Evolutionary conservation across 2,888 invertebrate species (phyloP).

Genomic region (Orchesellides sinensis): DNA sequence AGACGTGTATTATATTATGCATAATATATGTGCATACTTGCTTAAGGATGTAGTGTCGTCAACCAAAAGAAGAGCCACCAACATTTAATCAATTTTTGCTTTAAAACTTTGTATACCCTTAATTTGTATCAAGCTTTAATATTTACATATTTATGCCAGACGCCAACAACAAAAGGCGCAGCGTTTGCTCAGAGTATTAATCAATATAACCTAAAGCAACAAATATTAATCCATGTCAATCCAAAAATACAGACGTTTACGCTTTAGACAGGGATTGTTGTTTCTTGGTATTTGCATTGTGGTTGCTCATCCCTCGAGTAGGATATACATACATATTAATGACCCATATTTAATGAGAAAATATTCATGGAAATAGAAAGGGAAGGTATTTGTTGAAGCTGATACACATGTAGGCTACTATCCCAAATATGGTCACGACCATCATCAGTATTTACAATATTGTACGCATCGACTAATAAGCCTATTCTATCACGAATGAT

Average conservation of each 20-base stretch:
- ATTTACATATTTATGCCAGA: no score
- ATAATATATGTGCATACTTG: not conserved
- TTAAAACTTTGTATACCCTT: not conserved
- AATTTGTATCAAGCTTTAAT: no score
- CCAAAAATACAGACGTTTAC: no score
- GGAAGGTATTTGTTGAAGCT: no score
- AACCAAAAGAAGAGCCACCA: constrained; percentile 6
- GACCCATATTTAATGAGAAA: no score
- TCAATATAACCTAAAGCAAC: not conserved
- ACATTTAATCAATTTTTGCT: constrained; percentile 4
- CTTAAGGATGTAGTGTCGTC: not conserved
- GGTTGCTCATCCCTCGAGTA: no score
- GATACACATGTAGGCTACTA: not conserved
- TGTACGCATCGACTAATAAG: not conserved
- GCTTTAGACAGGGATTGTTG: no score
- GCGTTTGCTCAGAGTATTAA: no score
- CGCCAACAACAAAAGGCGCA: no score
- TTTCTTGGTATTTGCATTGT: no score
- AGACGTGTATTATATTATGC: constrained; percentile 8
- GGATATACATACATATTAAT: no score
- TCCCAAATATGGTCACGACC: constrained; percentile 7
- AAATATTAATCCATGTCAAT: not conserved
- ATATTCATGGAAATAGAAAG: constrained; percentile 19
- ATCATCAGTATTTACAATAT: not conserved
- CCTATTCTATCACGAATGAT: not conserved